phyloP scores from a whole-genome alignment of 2,113 vertebrate genomes.

The Oenanthe oenanthe region DNA sequence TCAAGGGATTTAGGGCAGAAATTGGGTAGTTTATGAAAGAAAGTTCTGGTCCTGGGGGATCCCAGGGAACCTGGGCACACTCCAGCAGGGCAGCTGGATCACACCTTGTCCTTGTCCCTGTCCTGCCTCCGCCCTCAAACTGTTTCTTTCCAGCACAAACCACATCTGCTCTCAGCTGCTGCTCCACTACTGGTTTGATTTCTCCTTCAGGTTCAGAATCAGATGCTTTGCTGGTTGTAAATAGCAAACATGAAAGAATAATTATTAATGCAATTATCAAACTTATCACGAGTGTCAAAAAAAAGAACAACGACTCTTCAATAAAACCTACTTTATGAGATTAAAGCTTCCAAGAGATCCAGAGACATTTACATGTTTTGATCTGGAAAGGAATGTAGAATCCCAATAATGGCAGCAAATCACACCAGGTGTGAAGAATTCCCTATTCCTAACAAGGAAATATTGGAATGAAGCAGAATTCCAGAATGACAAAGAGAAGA shows the following conservation, averaged over 20 bases:
- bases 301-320: background rate
- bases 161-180: background rate
- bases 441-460: background rate
- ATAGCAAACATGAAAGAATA: conserved; percentile 59
- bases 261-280: conserved; percentile 64
- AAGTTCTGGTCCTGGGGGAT: background rate
- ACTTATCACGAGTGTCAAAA: background rate
- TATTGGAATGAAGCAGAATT: background rate
- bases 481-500: background rate
- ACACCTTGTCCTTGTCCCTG: accelerated
- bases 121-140: background rate
- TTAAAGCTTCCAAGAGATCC: conserved; percentile 51
- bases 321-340: conserved; percentile 49
- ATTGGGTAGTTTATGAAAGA: background rate
- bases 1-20: background rate
- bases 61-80: accelerated
- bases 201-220: conserved; percentile 16
- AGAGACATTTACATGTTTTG: conserved; percentile 44
- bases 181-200: background rate
- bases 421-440: background rate
- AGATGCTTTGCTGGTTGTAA: conserved; percentile 29
- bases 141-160: background rate
- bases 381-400: conserved; percentile 9
- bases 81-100: background rate
- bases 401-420: background rate